Base-by-base conservation (phyloP, 2,888 invertebrate genomes). In the Drosophila cyrtoloma region DNA sequence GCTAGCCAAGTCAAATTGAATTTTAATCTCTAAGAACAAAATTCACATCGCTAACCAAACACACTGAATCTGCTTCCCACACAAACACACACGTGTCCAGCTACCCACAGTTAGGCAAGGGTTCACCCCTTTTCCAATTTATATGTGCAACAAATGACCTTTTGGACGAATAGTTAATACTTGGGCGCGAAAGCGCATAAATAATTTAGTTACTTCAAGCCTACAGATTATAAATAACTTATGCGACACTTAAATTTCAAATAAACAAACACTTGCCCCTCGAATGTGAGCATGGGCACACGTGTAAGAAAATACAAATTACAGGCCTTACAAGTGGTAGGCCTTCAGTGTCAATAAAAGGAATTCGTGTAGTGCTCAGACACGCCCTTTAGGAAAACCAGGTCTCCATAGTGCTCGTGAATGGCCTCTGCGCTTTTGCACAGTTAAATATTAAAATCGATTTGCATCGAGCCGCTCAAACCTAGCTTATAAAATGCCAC, bases 141-240 rank as follows among this genome's bases (percentile, higher is more conserved):
- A 14, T 10, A 3, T 14, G 61, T 4, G 12, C 64, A 51, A 52
- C 44, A 35, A 44, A 44, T 44, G 47, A 52, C 61, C 62, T 62
- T 55, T 39, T 7, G 6, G 44, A 61, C 33, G 50, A 28, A 42
- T 59, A 12, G 64, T 76, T 72, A 39, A 78, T 77, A 67, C 32
- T 57, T 67, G 61, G 65, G 63, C 71, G 73, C 30, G 50, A 58
- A 61, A 55, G 52, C 12, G 0, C 51, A 50, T 90, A 30, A 77
- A 90, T 90, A 75, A 90, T 86, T 86, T 28, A 86, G 12, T 65
- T 44, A 50, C 66, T 66, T 70, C 42, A 42, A 37, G 44, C 28
- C 70, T 33, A 32, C 52, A 35, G 63, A 75, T 71, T 75, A 73
- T 76, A 51, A 72, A 86, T 72, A 62, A 77, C 51, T 71, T 53